phyloP scores from a whole-genome alignment of 2,797 vertebrate species.

The Mycteria americana region DNA sequence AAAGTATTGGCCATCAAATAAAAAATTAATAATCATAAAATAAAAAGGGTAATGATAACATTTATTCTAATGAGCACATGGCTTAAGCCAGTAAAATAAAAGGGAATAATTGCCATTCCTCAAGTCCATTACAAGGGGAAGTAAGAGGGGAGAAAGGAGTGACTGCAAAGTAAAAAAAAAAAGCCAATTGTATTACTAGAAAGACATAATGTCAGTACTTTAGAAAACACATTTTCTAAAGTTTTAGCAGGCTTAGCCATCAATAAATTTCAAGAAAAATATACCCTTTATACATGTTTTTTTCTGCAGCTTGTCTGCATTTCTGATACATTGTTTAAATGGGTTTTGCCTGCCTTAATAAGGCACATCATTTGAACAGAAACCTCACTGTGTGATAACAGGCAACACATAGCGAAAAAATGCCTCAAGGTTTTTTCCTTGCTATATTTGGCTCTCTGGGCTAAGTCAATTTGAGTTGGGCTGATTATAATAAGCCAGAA shows the following conservation, averaged over 20 bases:
- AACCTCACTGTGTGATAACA: slow-evolving; percentile 55
- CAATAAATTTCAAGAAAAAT: slow-evolving; percentile 39
- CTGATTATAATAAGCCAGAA: slow-evolving; percentile 72
- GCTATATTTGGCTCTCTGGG: slow-evolving; percentile 68
- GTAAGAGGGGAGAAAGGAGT: background rate
- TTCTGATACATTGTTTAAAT: slow-evolving; percentile 58
- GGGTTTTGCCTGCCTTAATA: slow-evolving; percentile 62
- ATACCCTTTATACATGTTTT: slow-evolving; percentile 1
- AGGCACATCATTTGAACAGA: slow-evolving; percentile 65
- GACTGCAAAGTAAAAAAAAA: background rate
- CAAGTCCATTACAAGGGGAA: slow-evolving; percentile 4
- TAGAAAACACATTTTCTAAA: slow-evolving; percentile 14
- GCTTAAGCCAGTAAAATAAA: slow-evolving; percentile 61
- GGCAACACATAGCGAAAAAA: slow-evolving; percentile 41
- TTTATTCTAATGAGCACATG: slow-evolving; percentile 58
- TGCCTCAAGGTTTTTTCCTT: slow-evolving; percentile 56
- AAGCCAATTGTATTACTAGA: background rate
- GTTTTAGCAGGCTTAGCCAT: slow-evolving; percentile 34
- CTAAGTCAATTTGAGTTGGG: slow-evolving; percentile 67
- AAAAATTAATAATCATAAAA: slow-evolving; percentile 66
- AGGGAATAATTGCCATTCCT: slow-evolving; percentile 45
- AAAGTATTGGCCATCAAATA: slow-evolving; percentile 53
- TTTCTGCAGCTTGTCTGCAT: slow-evolving; percentile 30
- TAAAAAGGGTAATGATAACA: slow-evolving; percentile 44
- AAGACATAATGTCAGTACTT: slow-evolving; percentile 14